Evolutionary conservation across 2,888 invertebrate species (phyloP), one percentile per base, ranked within the genome.

Genomic region (Phrixothrix hirtus): DNA sequence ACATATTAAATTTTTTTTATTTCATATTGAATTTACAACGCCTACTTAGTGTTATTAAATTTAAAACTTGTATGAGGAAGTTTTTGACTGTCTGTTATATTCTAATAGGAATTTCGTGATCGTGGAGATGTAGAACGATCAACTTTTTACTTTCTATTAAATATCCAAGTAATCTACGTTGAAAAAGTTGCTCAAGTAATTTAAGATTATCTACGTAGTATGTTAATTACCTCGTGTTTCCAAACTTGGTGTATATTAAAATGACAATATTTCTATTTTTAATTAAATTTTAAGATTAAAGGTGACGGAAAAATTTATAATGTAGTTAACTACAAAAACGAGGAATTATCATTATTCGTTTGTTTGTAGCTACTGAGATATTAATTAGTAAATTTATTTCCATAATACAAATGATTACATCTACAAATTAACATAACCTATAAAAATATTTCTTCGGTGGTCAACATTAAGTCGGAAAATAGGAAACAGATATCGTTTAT

Each of bases 401-500:
- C 43, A 29, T 29, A 44, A 36, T 36, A 32, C 16, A 37, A 30
- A 31, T 11, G 43, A 34, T 47, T 16, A 27, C 47, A 38, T 38
- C 35, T 10, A 15, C 17, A 16, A 43, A 50, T 50, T 50, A 50
- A 44, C 43, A 50, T 50, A 50, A 44, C 35, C 50, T 38, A 44
- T 38, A 43, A 34, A 46, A 38, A 39, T 39, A 27, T 39, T 39
- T 39, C 32, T 50, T 45, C 29, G 44, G 35, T 16, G 45, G 5
- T 12, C 31, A 21, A 7, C 21, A 7, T 36, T 44, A 44, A 46
- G 56, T 35, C 56, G 47, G 49, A 59, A 58, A 55, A 53, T 57
- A 48, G 54, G 54, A 54, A 54, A 54, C 44, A 52, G 59, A 55
- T 57, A 57, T 50, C 39, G 51, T 43, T 57, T 59, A 57, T 59